Evolutionary conservation across 2,113 vertebrate species (phyloP).

Genomic region (Suricata suricatta): DNA sequence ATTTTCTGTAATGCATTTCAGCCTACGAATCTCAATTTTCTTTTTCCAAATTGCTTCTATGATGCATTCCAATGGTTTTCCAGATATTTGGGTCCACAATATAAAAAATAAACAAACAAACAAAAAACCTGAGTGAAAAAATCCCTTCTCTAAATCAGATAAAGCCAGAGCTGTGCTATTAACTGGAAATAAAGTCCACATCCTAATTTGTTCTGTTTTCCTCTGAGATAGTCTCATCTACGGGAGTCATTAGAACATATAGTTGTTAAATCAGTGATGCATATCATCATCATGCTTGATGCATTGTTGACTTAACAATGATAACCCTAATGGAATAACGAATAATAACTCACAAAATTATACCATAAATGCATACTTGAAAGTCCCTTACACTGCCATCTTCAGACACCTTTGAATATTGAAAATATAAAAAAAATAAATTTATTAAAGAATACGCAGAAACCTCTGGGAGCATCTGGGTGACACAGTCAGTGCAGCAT

Average conservation of each 20-base stretch:
- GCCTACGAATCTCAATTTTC: not conserved
- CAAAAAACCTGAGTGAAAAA: not conserved
- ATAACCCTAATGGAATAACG: not conserved
- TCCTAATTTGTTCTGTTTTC: not conserved
- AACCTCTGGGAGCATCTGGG: not conserved
- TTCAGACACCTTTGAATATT: rapidly evolving
- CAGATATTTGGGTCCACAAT: not conserved
- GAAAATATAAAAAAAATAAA: not conserved
- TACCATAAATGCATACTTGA: not conserved
- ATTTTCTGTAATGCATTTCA: conserved; percentile 45
- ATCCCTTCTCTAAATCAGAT: not conserved
- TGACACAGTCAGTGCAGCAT: no score
- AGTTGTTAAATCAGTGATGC: not conserved
- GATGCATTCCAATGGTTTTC: not conserved
- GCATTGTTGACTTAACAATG: not conserved
- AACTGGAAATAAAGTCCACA: not conserved
- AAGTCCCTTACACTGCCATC: not conserved
- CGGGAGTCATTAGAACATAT: not conserved
- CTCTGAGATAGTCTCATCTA: not conserved
- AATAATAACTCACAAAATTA: not conserved
- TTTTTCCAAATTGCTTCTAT: not conserved
- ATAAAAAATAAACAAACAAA: not conserved
- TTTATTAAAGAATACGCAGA: not conserved
- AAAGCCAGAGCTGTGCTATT: not conserved
- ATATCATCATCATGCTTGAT: not conserved